These are phyloP conservation scores for Nezara viridula DNA, from an alignment of 2,888 invertebrate species.

Conservation along the genomic window DNA sequence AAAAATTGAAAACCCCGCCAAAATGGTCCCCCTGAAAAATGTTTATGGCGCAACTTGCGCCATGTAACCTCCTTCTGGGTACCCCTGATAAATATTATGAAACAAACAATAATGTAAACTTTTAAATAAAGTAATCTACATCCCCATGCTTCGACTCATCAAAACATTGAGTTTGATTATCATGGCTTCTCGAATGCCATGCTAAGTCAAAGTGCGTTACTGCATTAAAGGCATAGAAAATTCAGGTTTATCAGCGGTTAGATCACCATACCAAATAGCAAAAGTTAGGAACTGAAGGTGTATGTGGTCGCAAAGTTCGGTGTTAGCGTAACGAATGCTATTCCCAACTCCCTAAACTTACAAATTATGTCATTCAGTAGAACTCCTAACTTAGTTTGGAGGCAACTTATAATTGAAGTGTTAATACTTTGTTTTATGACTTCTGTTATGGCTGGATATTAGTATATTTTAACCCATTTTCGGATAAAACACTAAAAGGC, in stretches of 20 bases:
- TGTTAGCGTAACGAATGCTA: constrained; percentile 5
- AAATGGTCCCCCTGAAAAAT: too few relatives aligned
- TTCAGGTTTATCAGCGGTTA: constrained; percentile 21
- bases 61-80: too few relatives aligned
- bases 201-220: neutral
- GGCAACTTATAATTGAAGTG: neutral
- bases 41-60: too few relatives aligned
- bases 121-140: too few relatives aligned
- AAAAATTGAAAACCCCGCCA: too few relatives aligned
- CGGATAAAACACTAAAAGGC: too few relatives aligned
- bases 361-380: constrained; percentile 14
- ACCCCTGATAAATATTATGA: too few relatives aligned
- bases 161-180: too few relatives aligned
- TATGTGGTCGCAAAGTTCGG: neutral
- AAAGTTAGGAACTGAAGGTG: neutral
- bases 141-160: too few relatives aligned
- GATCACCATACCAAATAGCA: constrained; percentile 26
- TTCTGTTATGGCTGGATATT: neutral
- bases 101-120: too few relatives aligned
- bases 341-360: neutral
- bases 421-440: neutral
- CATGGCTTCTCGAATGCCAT: neutral
- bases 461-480: neutral
- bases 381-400: neutral
- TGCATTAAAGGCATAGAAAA: neutral